These are phyloP conservation scores for Sepioteuthis lessoniana DNA, from an alignment of 2,888 invertebrate species.

Conservation along the genomic window DNA sequence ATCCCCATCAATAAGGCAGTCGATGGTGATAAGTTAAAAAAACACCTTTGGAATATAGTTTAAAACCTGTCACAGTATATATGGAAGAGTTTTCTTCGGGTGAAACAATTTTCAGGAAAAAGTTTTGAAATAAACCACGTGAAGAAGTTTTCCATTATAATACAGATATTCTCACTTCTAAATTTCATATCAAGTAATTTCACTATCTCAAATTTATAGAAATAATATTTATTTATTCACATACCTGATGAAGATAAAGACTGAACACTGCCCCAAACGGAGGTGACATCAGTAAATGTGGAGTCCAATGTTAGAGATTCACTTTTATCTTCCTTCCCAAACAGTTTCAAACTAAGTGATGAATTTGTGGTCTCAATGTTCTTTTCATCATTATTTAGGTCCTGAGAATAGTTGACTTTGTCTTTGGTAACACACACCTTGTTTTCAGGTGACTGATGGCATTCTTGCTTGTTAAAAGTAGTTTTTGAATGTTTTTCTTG, in stretches of 20 bases:
- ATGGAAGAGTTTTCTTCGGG: too few relatives aligned
- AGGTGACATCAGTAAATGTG: slow-evolving; percentile 59
- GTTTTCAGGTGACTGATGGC: slow-evolving; percentile 24
- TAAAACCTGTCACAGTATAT: too few relatives aligned
- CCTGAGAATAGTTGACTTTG: slow-evolving; percentile 48
- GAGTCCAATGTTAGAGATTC: slow-evolving; percentile 49
- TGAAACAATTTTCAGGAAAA: too few relatives aligned
- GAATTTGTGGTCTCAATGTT: slow-evolving; percentile 40
- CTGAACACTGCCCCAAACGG: slow-evolving; percentile 60
- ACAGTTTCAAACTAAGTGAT: not conserved
- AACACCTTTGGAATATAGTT: too few relatives aligned
- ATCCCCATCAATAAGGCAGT: too few relatives aligned
- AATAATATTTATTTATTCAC: not conserved
- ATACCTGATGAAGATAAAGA: slow-evolving; percentile 48
- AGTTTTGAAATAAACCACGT: too few relatives aligned
- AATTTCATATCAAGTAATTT: too few relatives aligned
- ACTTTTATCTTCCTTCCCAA: not conserved
- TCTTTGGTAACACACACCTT: slow-evolving; percentile 49
- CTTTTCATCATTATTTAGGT: not conserved
- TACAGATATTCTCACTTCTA: too few relatives aligned
- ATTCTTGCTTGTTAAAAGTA: not conserved
- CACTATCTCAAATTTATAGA: not conserved
- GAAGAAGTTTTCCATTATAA: too few relatives aligned
- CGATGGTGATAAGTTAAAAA: too few relatives aligned
- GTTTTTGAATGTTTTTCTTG: not conserved